A percentile compares a stretch with the other conserved stretches of the same genome.
Conservation (phyloP, 1,140 invertebrate species). For the Manduca sexta region DNA sequence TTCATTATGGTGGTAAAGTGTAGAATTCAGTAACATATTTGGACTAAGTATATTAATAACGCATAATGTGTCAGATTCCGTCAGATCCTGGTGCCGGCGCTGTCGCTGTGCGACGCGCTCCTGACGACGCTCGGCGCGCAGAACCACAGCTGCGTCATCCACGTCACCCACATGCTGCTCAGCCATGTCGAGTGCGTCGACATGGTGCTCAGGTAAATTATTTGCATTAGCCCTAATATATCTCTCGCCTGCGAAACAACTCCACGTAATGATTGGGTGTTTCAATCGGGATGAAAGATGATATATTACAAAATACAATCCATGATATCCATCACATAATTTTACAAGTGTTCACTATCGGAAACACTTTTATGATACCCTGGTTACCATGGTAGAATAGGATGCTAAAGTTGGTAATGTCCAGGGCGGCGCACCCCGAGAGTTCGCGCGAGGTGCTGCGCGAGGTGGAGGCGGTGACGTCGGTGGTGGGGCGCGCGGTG, state of each 20-base stretch:
- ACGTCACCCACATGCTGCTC: constrained; percentile 86
- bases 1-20: too few relatives aligned
- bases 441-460: constrained; percentile 77
- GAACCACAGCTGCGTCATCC: constrained; percentile 85
- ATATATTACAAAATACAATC: too few relatives aligned
- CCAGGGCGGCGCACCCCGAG: constrained; percentile 75
- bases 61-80: constrained; percentile 83
- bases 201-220: constrained; percentile 77
- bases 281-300: too few relatives aligned
- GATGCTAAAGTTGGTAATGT: too few relatives aligned
- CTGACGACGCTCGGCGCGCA: constrained; percentile 86
- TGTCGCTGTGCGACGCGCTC: constrained; percentile 86
- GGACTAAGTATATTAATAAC: background rate
- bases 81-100: constrained; percentile 85
- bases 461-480: constrained; percentile 83
- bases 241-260: too few relatives aligned
- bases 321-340: too few relatives aligned
- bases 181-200: constrained; percentile 88
- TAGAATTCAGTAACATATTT: too few relatives aligned
- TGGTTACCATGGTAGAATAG: too few relatives aligned
- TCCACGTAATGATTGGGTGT: too few relatives aligned
- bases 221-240: background rate
- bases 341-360: too few relatives aligned
- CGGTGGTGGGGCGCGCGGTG: constrained; percentile 82
- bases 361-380: too few relatives aligned